A percentile compares a stretch with the other conserved stretches of the same genome.
These are phyloP conservation scores for Phlogophora meticulosa DNA, from an alignment of 2,888 invertebrate genomes.

Conservation along the genomic window DNA sequence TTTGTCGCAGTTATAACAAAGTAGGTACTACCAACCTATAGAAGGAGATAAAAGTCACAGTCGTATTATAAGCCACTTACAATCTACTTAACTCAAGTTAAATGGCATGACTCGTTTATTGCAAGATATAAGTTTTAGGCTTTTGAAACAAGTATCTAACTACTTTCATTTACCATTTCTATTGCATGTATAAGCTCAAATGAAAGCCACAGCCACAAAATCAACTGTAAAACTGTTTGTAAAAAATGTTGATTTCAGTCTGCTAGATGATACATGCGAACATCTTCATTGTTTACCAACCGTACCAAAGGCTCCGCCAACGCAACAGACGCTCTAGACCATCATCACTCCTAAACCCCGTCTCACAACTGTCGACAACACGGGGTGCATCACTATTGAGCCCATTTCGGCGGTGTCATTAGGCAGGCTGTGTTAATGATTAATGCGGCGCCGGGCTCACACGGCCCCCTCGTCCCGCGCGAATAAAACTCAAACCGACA, in stretches of 20 bases:
- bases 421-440: conserved; percentile 90
- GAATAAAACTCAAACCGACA: conserved; percentile 89
- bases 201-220: too few relatives aligned
- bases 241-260: background rate
- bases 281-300: conserved; percentile 1
- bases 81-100: too few relatives aligned
- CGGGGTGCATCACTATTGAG: conserved; percentile 75
- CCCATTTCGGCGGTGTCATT: conserved; percentile 90
- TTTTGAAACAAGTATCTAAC: background rate
- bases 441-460: conserved; percentile 89
- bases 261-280: background rate
- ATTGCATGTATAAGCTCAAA: background rate
- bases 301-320: background rate
- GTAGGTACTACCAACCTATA: background rate
- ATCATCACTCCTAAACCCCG: conserved; percentile 21
- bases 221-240: too few relatives aligned
- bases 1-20: background rate
- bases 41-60: background rate
- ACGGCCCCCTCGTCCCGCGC: conserved; percentile 76
- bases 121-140: too few relatives aligned
- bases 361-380: conserved; percentile 64
- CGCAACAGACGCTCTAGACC: background rate
- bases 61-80: too few relatives aligned
- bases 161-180: background rate
- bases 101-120: too few relatives aligned